Evolutionary conservation across 2,113 vertebrate species (phyloP).

Genomic region (Myotis lucifugus): DNA sequence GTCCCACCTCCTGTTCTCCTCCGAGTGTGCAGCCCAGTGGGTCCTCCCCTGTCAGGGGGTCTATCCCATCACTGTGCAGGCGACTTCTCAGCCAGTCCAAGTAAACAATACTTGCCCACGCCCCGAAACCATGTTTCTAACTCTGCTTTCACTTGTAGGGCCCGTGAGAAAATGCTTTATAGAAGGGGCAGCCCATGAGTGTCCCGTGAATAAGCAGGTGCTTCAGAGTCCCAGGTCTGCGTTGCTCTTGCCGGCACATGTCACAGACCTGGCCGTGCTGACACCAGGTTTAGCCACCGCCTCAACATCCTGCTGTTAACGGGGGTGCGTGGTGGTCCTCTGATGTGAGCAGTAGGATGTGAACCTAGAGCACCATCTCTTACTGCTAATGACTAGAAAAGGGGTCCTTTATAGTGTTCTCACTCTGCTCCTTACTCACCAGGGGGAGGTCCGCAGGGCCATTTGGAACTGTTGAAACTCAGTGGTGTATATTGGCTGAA

Average conservation of each 20-base stretch:
- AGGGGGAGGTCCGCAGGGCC: neutral
- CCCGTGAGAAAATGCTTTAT: neutral
- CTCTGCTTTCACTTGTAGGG: neutral
- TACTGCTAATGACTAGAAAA: neutral
- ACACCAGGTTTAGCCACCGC: neutral
- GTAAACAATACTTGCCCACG: neutral
- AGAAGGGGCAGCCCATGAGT: neutral
- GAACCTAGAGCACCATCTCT: neutral
- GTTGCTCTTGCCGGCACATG: neutral
- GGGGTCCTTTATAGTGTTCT: neutral
- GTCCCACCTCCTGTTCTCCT: neutral
- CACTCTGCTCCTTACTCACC: neutral
- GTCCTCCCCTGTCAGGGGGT: neutral
- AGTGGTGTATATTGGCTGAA: fast-evolving
- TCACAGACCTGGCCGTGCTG: neutral
- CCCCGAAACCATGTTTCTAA: neutral
- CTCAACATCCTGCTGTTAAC: neutral
- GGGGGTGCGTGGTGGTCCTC: neutral
- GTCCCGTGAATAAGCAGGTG: neutral
- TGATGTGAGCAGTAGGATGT: neutral
- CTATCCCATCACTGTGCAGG: neutral
- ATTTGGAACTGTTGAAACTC: neutral
- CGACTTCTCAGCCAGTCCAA: neutral
- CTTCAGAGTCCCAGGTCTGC: neutral
- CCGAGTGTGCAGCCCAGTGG: neutral